Base-by-base conservation (phyloP, 2,888 invertebrate species). In the Metellina segmentata region DNA sequence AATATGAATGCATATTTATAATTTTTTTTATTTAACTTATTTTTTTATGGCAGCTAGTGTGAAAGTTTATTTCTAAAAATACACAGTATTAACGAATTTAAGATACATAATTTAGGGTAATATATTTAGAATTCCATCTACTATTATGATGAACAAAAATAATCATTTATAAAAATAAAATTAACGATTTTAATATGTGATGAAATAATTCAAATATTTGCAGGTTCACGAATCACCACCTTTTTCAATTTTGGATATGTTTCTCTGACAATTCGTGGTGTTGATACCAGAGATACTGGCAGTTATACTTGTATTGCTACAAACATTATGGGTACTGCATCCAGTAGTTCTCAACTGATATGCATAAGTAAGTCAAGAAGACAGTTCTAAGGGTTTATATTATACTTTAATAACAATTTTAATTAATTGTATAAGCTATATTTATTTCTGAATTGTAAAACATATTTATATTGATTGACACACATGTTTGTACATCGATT, bases 161-260 rank as follows among this genome's bases (percentile, higher is more conserved):
- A 2, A 34, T 1, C 34, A 34, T 34, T 2, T 34, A 34, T 34
- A 34, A 34, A 34, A 34, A 34, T 34, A 34, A 34, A 34, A 34
- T 4, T 2, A 34, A 34, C 34, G 34, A 34, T 4, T 34, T 34
- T 34, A 34, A 34, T 34, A 34, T 34, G 34, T 34, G 34, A 34
- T 34, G 34, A 34, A 34, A 34, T 34, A 34, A 34, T 34, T 34
- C 34, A 34, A 34, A 34, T 34, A 34, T 85, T 19, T 90, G 20
- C 93, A 96, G 96, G 96, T 95, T 98, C 98, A 74, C 96, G 98
- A 95, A 98, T 97, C 93, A 98, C 98, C 81, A 97, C 97, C 85
- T 98, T 98, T 96, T 98, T 98, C 95, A 98, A 98, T 95, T 98
- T 98, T 95, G 98, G 98, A 93, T 98, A 98, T 94, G 98, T 99